Conservation (phyloP, 2,888 invertebrate species). For the Eristalis tenax region DNA sequence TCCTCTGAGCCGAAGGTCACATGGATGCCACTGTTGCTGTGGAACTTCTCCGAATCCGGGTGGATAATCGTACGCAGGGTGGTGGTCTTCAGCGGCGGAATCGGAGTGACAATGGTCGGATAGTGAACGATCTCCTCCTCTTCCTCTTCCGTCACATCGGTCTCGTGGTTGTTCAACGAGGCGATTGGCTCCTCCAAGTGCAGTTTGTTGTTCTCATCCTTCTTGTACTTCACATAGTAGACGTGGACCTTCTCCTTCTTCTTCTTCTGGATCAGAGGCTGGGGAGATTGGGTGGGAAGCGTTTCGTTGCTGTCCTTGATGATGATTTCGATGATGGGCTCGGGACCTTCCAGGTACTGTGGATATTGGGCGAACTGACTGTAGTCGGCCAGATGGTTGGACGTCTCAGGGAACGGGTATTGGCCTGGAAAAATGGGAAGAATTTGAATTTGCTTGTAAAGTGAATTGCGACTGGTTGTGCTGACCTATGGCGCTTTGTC, state of each 20-base stretch:
- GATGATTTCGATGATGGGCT: constrained; percentile 95
- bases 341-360: constrained; percentile 88
- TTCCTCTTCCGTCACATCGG: constrained; percentile 83
- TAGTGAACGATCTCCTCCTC: constrained; percentile 80
- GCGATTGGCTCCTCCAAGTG: constrained; percentile 91
- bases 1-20: constrained; percentile 90
- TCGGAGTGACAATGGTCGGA: constrained; percentile 83
- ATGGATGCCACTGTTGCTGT: constrained; percentile 90
- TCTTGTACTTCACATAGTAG: constrained; percentile 94
- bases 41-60: constrained; percentile 92
- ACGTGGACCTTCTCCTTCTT: constrained; percentile 91
- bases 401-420: constrained; percentile 73
- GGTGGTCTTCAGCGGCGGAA: constrained; percentile 86
- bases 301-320: constrained; percentile 94
- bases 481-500: constrained; percentile 74
- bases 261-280: constrained; percentile 81
- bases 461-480: neutral
- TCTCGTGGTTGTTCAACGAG: constrained; percentile 87
- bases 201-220: constrained; percentile 89
- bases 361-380: constrained; percentile 77
- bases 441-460: neutral
- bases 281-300: constrained; percentile 84
- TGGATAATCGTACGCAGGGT: constrained; percentile 92
- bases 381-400: constrained; percentile 74
- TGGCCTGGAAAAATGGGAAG: constrained; percentile 35